Base-by-base conservation (phyloP, 2,888 invertebrate genomes). In the Parnassius apollo region DNA sequence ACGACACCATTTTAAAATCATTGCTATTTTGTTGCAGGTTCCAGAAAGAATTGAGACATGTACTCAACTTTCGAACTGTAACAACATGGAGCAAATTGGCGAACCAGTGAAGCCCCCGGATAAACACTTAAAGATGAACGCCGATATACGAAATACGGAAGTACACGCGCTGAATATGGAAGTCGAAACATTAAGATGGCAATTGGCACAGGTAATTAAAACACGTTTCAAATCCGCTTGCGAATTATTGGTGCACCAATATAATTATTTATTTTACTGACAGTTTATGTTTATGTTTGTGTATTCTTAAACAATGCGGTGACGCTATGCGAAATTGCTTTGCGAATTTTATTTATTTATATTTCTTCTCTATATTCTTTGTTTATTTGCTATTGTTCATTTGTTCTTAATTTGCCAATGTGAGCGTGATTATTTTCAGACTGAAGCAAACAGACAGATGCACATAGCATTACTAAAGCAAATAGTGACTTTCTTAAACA, bases 391-490 rank as follows among this genome's bases (percentile, higher is more conserved):
- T 65, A 57, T 56, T 61, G 13, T 42, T 35, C 9, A 13, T 49
- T 9, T 12, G 25, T 58, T 59, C 42, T 22, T 55, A 18, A 55
- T 65, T 70, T 73, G 70, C 72, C 74, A 76, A 74, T 72, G 51
- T 73, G 57, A 73, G 68, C 73, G 62, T 78, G 61, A 71, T 81
- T 78, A 68, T 75, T 89, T 93, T 73, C 91, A 95, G 95, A 94
- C 94, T 66, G 95, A 95, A 80, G 92, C 94, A 59, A 95, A 94
- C 80, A 92, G 95, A 68, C 94, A 94, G 80, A 95, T 95, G 95
- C 95, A 95, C 81, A 93, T 94, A 79, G 94, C 94, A 44, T 91
- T 95, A 75, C 93, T 95, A 88, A 94, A 94, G 77, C 95, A 95
- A 83, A 94, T 95, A 69, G 93, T 94, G 52, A 93, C 93, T 65